Conservation (phyloP, 2,888 invertebrate genomes). For the Eupsilia transversa region DNA sequence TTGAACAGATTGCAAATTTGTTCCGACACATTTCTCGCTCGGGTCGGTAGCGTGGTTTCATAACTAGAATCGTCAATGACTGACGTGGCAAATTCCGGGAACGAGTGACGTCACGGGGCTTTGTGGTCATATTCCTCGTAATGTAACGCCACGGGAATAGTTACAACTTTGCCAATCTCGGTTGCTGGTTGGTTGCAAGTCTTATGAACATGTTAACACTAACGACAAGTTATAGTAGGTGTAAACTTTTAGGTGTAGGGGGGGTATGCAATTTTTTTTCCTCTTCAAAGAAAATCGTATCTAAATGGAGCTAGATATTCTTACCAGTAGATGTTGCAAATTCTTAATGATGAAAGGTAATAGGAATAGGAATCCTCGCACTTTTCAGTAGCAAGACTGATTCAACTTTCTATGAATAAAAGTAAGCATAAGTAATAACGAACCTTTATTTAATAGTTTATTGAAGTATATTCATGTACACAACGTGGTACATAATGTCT, state of each 20-base stretch:
- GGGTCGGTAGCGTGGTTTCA: constrained; percentile 52
- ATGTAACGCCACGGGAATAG: constrained; percentile 36
- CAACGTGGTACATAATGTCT: not conserved
- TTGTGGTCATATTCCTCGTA: constrained; percentile 45
- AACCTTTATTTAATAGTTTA: not conserved
- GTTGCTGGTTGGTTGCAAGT: constrained; percentile 10
- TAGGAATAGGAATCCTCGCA: too few species aligned
- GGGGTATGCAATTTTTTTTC: too few species aligned
- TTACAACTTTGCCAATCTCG: constrained; percentile 46
- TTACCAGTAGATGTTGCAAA: not conserved
- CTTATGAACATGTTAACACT: constrained; percentile 6
- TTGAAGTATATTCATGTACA: not conserved
- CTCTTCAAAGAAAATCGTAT: not conserved
- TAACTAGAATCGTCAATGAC: constrained; percentile 58
- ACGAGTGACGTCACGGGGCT: constrained; percentile 46
- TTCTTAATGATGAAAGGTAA: not conserved
- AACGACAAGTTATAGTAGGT: not conserved
- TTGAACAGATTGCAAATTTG: constrained; percentile 50
- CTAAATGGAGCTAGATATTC: not conserved
- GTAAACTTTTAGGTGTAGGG: too few species aligned
- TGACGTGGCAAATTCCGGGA: constrained; percentile 53
- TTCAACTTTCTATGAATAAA: not conserved
- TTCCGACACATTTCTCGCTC: constrained; percentile 46
- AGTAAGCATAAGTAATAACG: not conserved
- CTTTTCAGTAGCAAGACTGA: not conserved